phyloP scores from a whole-genome alignment of 2,888 invertebrate genomes.

The Thera britannica region DNA sequence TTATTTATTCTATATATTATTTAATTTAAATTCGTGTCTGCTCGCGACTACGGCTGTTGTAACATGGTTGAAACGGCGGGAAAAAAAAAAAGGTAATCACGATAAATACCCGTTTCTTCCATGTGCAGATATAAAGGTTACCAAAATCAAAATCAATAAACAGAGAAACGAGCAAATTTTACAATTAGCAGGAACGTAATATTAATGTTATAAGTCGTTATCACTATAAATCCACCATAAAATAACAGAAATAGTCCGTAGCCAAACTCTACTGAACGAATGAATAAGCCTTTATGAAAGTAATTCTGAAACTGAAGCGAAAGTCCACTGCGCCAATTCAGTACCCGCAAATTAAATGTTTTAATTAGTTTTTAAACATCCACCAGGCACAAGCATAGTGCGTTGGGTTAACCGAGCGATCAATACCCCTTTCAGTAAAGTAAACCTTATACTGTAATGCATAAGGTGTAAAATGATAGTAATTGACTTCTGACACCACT shows the following conservation, averaged over 20 bases:
- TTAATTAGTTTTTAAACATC: slow-evolving; percentile 44
- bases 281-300: slow-evolving; percentile 6
- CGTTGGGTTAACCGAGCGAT: slow-evolving; percentile 26
- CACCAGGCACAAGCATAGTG: slow-evolving; percentile 28
- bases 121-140: too few relatives aligned
- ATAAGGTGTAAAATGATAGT: slow-evolving; percentile 15
- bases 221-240: not conserved
- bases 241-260: not conserved
- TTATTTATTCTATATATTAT: too few relatives aligned
- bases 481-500: slow-evolving; percentile 11
- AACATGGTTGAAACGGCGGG: too few relatives aligned
- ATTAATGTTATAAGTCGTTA: too few relatives aligned
- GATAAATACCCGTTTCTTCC: too few relatives aligned
- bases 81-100: too few relatives aligned
- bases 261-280: not conserved
- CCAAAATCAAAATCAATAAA: too few relatives aligned
- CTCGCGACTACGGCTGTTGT: too few relatives aligned
- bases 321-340: slow-evolving; percentile 33
- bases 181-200: too few relatives aligned
- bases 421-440: slow-evolving; percentile 20
- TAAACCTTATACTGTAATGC: not conserved
- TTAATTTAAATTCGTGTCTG: too few relatives aligned
- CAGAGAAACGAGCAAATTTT: too few relatives aligned
- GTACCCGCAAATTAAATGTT: slow-evolving; percentile 43
- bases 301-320: slow-evolving; percentile 24